Evolutionary conservation across 2,797 vertebrate genomes (phyloP), one percentile per base, ranked within the genome.

Genomic region (Periophthalmus magnuspinnatus): DNA sequence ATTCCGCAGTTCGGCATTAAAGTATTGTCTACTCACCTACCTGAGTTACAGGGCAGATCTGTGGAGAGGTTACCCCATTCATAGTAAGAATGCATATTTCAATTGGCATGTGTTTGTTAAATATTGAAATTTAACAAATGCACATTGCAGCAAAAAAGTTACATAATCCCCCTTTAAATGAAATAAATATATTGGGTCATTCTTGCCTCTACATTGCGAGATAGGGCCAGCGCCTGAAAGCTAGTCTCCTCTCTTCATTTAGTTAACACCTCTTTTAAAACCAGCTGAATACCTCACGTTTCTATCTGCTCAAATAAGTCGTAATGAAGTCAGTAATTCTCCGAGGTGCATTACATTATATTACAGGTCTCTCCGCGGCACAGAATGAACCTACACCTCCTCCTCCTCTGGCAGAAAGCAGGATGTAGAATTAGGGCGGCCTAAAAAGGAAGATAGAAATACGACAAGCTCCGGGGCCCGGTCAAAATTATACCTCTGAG

Each of bases 351-450:
- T 45, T 36, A 57, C 5, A 1, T 70, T 73, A 19, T 36, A 38
- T 61, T 56, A 60, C 59, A 3, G 36, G 59, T 61, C 64, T 64
- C 55, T 70, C 62, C 71, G 41, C 34, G 68, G 33, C 54, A 21
- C 63, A 52, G 68, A 72, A 68, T 70, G 68, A 73, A 70, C 60
- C 60, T 72, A 47, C 60, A 63, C 75, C 68, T 67, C 67, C 33
- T 71, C 77, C 68, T 70, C 74, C 76, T 81, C 75, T 75, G 41
- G 54, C 71, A 65, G 77, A 83, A 92, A 89, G 66, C 74, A 89
- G 89, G 86, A 86, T 89, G 71, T 79, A 73, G 85, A 92, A 93
- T 82, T 76, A 85, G 89, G 86, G 83, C 88, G 78, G 71, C 70
- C 82, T 83, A 82, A 81, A 91, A 87, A 83, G 80, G 81, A 45